Evolutionary conservation across 2,797 vertebrate species (phyloP), one percentile per base, ranked within the genome.

Genomic region (Chiloscyllium punctatum): DNA sequence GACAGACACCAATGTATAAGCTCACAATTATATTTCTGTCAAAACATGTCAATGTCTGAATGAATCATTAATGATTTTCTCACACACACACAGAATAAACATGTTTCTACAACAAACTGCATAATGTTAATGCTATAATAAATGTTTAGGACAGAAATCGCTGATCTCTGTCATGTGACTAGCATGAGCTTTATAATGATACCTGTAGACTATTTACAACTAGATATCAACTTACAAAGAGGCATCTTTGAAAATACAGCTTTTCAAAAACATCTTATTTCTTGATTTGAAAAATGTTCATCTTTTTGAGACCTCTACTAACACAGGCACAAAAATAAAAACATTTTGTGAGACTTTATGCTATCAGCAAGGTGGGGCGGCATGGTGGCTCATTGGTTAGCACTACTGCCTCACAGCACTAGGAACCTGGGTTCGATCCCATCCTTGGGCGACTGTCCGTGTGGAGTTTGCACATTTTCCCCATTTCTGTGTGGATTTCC

Each of bases 31-130:
- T 66, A 57, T 16, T 90, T 91, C 57, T 68, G 88, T 91, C 88
- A 91, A 68, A 66, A 16, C 88, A 21, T 68, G 18, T 91, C 57
- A 91, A 66, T 66, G 33, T 66, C 21, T n/a, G 3, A 68, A 33
- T 91, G 57, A 91, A 66, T 66, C 21, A 66, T 91, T 91, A 15
- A 16, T 91, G 15, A 16, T 91, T 57, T 91, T 91, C 53, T 66
- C 33, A 21, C 57, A 66, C n/a, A 66, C 16, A 91, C 33, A 62
- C 11, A 53, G 15, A 90, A 91, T 37, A 92, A 68, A 42, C 42
- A 69, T 92, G 66, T 84, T 48, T 84, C 79, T 84, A 48, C 82
- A 84, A 84, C 82, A 84, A 84, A 82, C 77, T 82, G 77, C 77
- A 82, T 48, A 84, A 48, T 84, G 37, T 92, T 92, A 92, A 92